Base-by-base conservation (phyloP, 1,140 invertebrate species). In the Triops longicaudatus region DNA sequence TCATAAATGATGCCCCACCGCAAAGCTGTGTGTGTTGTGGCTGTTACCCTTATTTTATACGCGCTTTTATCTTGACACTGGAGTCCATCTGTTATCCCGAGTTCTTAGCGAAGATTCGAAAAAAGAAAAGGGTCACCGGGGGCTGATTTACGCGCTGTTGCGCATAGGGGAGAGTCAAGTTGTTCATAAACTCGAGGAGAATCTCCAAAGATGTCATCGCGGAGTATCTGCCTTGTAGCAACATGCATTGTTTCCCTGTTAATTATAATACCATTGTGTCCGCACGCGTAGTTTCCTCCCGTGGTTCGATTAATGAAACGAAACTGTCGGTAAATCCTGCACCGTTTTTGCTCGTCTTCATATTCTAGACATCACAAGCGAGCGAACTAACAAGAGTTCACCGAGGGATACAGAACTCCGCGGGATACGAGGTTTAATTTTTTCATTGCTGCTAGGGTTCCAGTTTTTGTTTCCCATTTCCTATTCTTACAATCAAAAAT, bases 231-330 rank as follows among this genome's bases (percentile, higher is more conserved):
- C 50, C 50, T 63, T 63, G 50, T 63, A 63, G 50, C 50, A 63
- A 63, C 50, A 63, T 63, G 50, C 50, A 22, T 63, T 63, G 50
- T 63, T 63, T 63, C 50, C 50, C 50, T 63, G 50, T 63, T 63
- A 63, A 63, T 63, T 63, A 63, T 63, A 63, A 63, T 63, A 22
- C 50, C 22, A 63, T 63, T 63, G 50, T 63, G 17, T 63, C 50
- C 50, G 50, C 50, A 63, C 50, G 50, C 50, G 50, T 63, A 63
- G 50, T 63, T 22, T 63, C 50, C 50, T 63, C 50, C 50, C 50
- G 50, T 63, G 50, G 50, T 63, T 63, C 50, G 50, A 63, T 63
- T 63, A 63, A 63, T 63, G 50, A 63, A 63, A 22, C 50, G 50
- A 63, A 22, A 63, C 50, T 63, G 10, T 63, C 50, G 22, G 50